Conservation (phyloP, 1,140 invertebrate species). For the Hyphantria cunea region DNA sequence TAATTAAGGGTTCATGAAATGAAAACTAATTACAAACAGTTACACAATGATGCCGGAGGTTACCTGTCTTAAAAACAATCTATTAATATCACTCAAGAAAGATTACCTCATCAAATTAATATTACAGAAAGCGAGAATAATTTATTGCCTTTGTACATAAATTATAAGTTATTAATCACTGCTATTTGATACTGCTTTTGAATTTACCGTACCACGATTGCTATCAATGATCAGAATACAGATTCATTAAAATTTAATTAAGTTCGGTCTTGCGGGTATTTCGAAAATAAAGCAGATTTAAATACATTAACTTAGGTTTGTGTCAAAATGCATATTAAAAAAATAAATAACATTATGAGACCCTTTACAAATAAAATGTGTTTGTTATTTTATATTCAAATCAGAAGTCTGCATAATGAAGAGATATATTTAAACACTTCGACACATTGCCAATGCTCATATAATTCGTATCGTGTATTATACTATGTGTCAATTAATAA, state of each 20-base stretch:
- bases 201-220: constrained; percentile 14
- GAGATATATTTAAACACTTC: too few species aligned
- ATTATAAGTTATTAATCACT: constrained; percentile 20
- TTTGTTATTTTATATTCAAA: too few species aligned
- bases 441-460: too few species aligned
- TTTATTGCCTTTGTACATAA: constrained; percentile 24
- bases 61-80: constrained; percentile 3
- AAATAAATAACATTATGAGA: too few species aligned
- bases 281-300: not conserved
- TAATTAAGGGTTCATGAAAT: not conserved
- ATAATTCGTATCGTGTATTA: too few species aligned
- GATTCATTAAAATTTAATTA: constrained; percentile 12
- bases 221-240: constrained; percentile 9
- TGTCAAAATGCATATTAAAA: too few species aligned
- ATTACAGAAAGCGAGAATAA: constrained; percentile 6
- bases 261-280: not conserved
- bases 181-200: constrained; percentile 13
- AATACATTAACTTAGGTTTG: too few species aligned
- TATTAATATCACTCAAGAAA: constrained; percentile 9
- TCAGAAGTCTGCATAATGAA: too few species aligned
- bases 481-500: too few species aligned
- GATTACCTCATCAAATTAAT: constrained; percentile 11
- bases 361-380: too few species aligned
- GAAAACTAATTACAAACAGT: not conserved
- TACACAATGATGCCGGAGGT: too few species aligned